A percentile compares a stretch with the other conserved stretches of the same genome.
Conservation (phyloP, 92 coral and sea anemone species). For the Zoanthus gigantus region DNA sequence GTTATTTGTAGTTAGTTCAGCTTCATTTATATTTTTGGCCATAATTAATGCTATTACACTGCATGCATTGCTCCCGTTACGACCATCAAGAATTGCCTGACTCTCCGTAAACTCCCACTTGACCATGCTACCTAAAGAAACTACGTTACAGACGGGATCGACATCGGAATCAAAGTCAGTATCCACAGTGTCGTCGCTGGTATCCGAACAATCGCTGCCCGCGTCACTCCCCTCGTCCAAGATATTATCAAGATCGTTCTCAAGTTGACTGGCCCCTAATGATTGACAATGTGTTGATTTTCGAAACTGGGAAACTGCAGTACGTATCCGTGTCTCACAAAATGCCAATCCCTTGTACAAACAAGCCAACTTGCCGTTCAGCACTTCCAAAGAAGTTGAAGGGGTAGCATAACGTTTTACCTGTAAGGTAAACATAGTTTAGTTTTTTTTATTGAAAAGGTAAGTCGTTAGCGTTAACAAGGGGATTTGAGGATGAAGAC, state of each 20-base stretch:
- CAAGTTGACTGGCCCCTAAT: background rate
- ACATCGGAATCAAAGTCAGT: slow-evolving; percentile 16
- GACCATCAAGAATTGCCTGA: slow-evolving; percentile 56
- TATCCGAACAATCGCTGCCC: slow-evolving; percentile 2
- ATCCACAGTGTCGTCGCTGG: slow-evolving; percentile 23
- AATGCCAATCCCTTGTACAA: slow-evolving; percentile 54
- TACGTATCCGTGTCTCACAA: background rate
- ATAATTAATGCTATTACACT: slow-evolving; percentile 49
- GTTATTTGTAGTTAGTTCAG: slow-evolving; percentile 26
- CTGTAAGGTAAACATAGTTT: background rate
- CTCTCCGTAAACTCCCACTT: slow-evolving; percentile 56
- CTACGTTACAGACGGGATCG: background rate
- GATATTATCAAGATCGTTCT: background rate
- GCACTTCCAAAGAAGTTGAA: slow-evolving; percentile 16
- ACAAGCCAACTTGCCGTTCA: slow-evolving; percentile 48
- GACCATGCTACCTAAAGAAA: slow-evolving; percentile 2
- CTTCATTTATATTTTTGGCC: slow-evolving; percentile 21
- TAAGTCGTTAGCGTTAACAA: background rate
- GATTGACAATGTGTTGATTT: slow-evolving; percentile 19
- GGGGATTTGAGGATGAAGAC: background rate
- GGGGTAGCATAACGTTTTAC: slow-evolving; percentile 20
- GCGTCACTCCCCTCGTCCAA: slow-evolving; percentile 2
- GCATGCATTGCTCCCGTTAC: slow-evolving; percentile 61
- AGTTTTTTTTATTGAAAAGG: background rate
- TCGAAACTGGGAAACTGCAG: slow-evolving; percentile 21